Evolutionary conservation across 2,797 vertebrate genomes (phyloP), one percentile per base, ranked within the genome.

Genomic region (Manis pentadactyla): DNA sequence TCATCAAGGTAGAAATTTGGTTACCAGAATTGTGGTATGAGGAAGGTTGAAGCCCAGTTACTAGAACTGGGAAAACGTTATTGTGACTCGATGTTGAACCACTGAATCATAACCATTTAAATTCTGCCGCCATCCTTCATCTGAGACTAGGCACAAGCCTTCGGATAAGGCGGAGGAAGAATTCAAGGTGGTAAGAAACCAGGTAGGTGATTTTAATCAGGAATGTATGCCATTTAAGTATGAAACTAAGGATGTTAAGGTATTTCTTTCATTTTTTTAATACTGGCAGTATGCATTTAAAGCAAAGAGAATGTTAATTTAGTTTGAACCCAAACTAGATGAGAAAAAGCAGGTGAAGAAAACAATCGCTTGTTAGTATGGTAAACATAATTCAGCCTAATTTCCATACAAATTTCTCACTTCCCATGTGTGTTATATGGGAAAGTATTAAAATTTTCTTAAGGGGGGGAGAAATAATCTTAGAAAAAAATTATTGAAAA

Each of bases 221-320:
- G 90, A 90, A 89, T 59, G 51, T 14, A 73, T 83, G 31, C 34
- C 68, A 88, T 90, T 81, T 55, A 88, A 92, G n/a, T 49, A 71
- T 88, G 57, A 92, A 91, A 87, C 19, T 73, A 95, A 46, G 34
- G 92, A 71, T 66, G 27, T 79, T 71, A 87, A 59, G 2, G 4
- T 82, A 27, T 12, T 85, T 86, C 31, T 74, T 95, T 93, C 31
- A 63, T 57, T 81, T 78, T 69, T 79, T 85, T 69, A 23, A 51
- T 90, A 84, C 7, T 34, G 71, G 49, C 2, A 64, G 31, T 42
- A 81, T 75, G 27, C 13, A 92, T 63, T 89, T 77, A 86, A 88
- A 92, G 71, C 25, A 61, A 85, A 66, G n/a, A 93, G 29, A 96
- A 94, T 73, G n/a, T 77, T 82, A 93, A 68, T 89, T 94, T 73